Base-by-base conservation (phyloP, 1,140 invertebrate species). In the Gyrodactylus salaris region DNA sequence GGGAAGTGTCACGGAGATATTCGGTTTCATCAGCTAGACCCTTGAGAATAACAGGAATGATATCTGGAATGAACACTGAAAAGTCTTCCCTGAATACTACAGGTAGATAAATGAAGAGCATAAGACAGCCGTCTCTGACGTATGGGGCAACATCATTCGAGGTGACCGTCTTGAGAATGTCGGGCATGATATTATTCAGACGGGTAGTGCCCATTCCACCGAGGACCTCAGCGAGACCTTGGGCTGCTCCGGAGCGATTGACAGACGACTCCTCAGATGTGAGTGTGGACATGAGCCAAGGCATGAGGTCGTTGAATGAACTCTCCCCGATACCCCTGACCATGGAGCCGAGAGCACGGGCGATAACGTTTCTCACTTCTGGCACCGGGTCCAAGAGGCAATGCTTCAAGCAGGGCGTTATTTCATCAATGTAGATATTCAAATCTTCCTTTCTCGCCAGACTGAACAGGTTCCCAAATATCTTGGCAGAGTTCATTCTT, bases 51-150 rank as follows among this genome's bases (percentile, higher is more conserved):
- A 93, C 91, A 80, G 90, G 95, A 76, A 98, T 91, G 75, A 98
- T 95, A 78, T 91, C 88, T 0, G 91, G 89, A 77, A 99, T 93
- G 79, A 96, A 99, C 0, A 88, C 87, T 1, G 88, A 88, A 79
- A 99, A 99, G 77, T 92, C 89, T 70, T 87, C 86, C 0, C 88
- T 89, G 81, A 99, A 97, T 0, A 92, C 91, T 75, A 87, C 87
- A 0, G 95, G 95, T 86, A 99, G 88, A 80, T 97, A 99, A 78
- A 98, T 98, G 80, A 96, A 99, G 88, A 99, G 91, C 89, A 98
- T 95, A 70, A 99, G 95, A 81, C 98, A 99, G 25, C 95, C 95
- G 83, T 99, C 95, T 77, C 95, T 90, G 0, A 98, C 92, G 80
- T 96, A 90, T 0, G 94, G 89, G 20, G 91, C 89, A 76, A 97